Evolutionary conservation across 2,113 vertebrate genomes (phyloP).

Genomic region (Cavia porcellus): DNA sequence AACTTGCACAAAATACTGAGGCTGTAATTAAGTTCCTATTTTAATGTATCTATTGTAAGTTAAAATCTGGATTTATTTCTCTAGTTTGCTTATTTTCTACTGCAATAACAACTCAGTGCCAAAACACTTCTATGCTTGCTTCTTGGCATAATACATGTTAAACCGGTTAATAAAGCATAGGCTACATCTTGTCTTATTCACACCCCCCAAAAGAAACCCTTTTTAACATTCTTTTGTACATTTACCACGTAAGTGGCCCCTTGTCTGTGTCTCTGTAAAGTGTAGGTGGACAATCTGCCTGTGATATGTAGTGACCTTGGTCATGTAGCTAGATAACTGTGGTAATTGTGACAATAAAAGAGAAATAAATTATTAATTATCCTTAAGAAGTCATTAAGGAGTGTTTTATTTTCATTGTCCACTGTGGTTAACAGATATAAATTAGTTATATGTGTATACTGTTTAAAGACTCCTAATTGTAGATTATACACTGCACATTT

Average conservation of each 20-base stretch:
- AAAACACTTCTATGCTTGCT: conserved; percentile 86
- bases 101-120: conserved; percentile 88
- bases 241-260: conserved; percentile 90
- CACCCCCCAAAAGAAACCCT: conserved; percentile 62
- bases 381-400: conserved; percentile 83
- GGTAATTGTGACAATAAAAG: conserved; percentile 94
- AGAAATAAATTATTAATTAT: conserved; percentile 97
- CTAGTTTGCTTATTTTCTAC: conserved; percentile 89
- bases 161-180: conserved; percentile 83
- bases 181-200: conserved; percentile 81
- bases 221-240: conserved; percentile 91
- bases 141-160: conserved; percentile 83
- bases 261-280: conserved; percentile 94
- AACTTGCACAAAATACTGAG: conserved; percentile 74
- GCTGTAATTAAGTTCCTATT: conserved; percentile 87
- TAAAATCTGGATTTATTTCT: conserved; percentile 88
- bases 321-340: conserved; percentile 94
- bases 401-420: conserved; percentile 85
- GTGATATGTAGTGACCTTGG: conserved; percentile 93
- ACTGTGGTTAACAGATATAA: conserved; percentile 73
- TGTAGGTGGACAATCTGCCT: conserved; percentile 92
- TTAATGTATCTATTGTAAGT: conserved; percentile 84
- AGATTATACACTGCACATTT: conserved; percentile 58
- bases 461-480: conserved; percentile 68
- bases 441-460: conserved; percentile 70